phyloP scores from a whole-genome alignment of 92 coral and sea anemone genomes.

The Paramuricea clavata region DNA sequence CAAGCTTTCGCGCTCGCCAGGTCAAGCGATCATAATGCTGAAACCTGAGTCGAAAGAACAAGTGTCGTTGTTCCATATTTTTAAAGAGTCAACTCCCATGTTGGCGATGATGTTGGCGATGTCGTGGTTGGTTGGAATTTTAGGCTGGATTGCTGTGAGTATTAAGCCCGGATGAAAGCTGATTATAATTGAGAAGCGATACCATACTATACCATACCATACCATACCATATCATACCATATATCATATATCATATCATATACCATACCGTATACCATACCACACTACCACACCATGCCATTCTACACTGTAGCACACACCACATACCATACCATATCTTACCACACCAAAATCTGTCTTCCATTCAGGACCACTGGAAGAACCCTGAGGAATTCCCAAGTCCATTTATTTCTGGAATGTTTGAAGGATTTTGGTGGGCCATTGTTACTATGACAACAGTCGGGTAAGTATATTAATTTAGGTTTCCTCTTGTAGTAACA shows the following conservation, averaged over 20 bases:
- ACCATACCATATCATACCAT: too few species aligned
- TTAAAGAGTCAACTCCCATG: neutral
- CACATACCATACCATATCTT: neutral
- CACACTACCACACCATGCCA: too few species aligned
- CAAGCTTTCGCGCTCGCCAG: conserved; percentile 23
- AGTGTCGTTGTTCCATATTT: neutral
- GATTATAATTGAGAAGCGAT: too few species aligned
- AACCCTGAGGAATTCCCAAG: conserved; percentile 94
- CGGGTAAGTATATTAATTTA: conserved; percentile 54
- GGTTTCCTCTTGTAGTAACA: neutral
- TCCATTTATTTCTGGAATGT: conserved; percentile 89
- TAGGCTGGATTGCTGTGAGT: conserved; percentile 15
- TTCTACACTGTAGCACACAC: too few species aligned
- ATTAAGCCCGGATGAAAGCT: too few species aligned
- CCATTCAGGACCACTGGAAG: conserved; percentile 78
- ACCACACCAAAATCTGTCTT: neutral
- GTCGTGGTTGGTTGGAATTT: conserved; percentile 13
- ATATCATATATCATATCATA: too few species aligned
- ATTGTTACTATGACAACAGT: conserved; percentile 98
- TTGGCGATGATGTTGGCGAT: neutral
- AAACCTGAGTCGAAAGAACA: neutral
- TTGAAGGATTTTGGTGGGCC: conserved; percentile 99
- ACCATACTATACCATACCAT: neutral
- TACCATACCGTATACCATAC: too few species aligned
- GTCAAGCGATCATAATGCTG: neutral